A percentile compares a stretch with the other conserved stretches of the same genome.
Evolutionary conservation across 2,888 invertebrate genomes (phyloP).

Genomic region (Hecatera dysodea): DNA sequence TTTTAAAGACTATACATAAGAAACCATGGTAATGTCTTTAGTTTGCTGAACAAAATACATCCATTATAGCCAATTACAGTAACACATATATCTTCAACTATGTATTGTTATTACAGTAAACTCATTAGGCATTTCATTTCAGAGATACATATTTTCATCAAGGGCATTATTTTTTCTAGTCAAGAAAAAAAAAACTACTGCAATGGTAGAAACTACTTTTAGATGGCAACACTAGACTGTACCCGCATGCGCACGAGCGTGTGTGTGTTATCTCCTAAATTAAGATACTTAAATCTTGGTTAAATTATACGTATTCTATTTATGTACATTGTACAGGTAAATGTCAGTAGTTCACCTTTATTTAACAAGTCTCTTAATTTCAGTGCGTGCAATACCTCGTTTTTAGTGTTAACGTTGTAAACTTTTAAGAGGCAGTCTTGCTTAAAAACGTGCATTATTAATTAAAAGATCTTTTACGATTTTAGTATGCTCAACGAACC

Average conservation of each 20-base stretch:
- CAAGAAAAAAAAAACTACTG: conserved; percentile 33
- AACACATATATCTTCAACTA: background rate
- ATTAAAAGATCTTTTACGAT: background rate
- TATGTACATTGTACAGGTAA: conserved; percentile 30
- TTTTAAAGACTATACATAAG: conserved; percentile 10
- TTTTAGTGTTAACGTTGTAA: conserved; percentile 20
- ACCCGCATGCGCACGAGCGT: background rate
- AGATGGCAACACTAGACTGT: conserved; percentile 5
- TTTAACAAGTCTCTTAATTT: conserved; percentile 9
- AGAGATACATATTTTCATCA: background rate
- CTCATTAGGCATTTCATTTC: background rate
- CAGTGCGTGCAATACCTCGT: background rate
- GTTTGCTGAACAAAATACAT: background rate
- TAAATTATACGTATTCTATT: conserved; percentile 27
- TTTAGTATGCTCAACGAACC: background rate
- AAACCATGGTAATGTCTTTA: background rate
- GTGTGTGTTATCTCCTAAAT: conserved; percentile 19
- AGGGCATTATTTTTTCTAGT: no score
- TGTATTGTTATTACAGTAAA: background rate
- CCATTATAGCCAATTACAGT: background rate
- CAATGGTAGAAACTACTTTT: conserved; percentile 36
- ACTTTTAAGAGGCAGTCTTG: background rate
- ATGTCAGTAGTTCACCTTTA: conserved; percentile 57
- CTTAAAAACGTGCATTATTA: background rate
- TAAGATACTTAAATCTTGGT: conserved; percentile 38